Base-by-base conservation (phyloP, 2,888 invertebrate species). In the Lissocephala sabroskyi region DNA sequence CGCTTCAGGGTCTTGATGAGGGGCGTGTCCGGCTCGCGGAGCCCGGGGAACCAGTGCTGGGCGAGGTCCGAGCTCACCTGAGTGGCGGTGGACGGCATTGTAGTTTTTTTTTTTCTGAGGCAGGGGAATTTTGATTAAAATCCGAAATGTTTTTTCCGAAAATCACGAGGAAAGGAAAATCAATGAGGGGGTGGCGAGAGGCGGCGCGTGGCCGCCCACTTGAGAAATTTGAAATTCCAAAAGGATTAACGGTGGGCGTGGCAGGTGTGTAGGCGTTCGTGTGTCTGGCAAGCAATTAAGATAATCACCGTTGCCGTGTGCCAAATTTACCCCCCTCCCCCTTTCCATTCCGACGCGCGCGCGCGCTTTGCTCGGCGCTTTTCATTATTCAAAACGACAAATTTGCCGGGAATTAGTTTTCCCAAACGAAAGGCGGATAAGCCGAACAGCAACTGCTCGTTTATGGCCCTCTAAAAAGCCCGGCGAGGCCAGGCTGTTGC, bases 351-450 rank as follows among this genome's bases (percentile, higher is more conserved):
- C 3, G 23, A 5, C 23, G 23, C 3, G 23, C 23, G 3, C 4
- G 13, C 32, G 23, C 23, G 7, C 23, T 23, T 23, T 23, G 6
- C 28, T 28, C n/a, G n/a, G n/a, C 30, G 17, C 43, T 41, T 45
- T 67, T 50, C 77, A 74, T 70, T 65, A 76, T 76, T 74, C 57
- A 66, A 42, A 36, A 54, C 53, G 66, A 70, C 70, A 77, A 71
- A 71, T 71, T 71, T 61, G 66, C 49, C 57, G 51, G n/a, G 54
- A 70, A 74, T 77, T 70, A 71, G 71, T 71, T 71, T 77, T 74
- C 65, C 10, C 41, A n/a, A 29, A 47, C 50, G n/a, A 23, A 37
- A 2, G 37, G 4, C 56, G 64, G 58, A 59, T 59, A 56, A 56
- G 46, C 59, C 33, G 14, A 35, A 16, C 18, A 32, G 52, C 36